A percentile compares a stretch with the other conserved stretches of the same genome.
Evolutionary conservation across 2,797 vertebrate species (phyloP).

Genomic region (Dipus sagitta): DNA sequence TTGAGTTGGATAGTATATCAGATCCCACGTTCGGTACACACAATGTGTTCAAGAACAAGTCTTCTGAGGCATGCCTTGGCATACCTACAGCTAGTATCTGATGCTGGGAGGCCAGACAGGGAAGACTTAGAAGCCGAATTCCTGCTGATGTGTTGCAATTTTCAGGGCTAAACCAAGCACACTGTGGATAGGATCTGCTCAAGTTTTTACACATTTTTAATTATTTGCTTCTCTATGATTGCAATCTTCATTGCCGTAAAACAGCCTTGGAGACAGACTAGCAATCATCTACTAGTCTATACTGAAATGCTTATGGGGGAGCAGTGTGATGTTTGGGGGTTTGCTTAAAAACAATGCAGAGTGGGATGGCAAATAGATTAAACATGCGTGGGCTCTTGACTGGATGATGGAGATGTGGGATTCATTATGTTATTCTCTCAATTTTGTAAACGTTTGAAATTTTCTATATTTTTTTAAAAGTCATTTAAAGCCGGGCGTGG

Average conservation of each 20-base stretch:
- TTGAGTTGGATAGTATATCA: constrained; percentile 35
- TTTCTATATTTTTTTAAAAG: constrained; percentile 27
- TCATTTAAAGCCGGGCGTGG: background rate
- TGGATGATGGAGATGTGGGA: background rate
- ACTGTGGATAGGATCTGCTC: constrained; percentile 41
- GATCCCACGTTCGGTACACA: constrained; percentile 20
- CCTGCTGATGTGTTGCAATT: constrained; percentile 72
- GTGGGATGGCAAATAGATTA: background rate
- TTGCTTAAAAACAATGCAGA: constrained; percentile 22
- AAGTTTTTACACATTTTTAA: constrained; percentile 44
- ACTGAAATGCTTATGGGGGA: constrained; percentile 24
- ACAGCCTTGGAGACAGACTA: background rate
- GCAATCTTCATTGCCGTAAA: background rate
- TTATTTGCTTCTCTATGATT: constrained; percentile 50
- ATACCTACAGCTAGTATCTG: constrained; percentile 71
- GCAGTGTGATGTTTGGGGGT: background rate
- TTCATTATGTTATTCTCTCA: background rate
- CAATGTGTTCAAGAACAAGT: constrained; percentile 55
- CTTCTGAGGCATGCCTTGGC: constrained; percentile 74
- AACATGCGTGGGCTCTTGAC: background rate
- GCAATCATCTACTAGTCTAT: background rate
- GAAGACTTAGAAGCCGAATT: constrained; percentile 69
- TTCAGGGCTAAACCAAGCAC: constrained; percentile 64
- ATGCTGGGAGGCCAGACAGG: constrained; percentile 72
- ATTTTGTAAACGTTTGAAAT: background rate